These are phyloP conservation scores for Hypselothyrea guttata DNA, from an alignment of 2,888 invertebrate genomes.

Conservation along the genomic window DNA sequence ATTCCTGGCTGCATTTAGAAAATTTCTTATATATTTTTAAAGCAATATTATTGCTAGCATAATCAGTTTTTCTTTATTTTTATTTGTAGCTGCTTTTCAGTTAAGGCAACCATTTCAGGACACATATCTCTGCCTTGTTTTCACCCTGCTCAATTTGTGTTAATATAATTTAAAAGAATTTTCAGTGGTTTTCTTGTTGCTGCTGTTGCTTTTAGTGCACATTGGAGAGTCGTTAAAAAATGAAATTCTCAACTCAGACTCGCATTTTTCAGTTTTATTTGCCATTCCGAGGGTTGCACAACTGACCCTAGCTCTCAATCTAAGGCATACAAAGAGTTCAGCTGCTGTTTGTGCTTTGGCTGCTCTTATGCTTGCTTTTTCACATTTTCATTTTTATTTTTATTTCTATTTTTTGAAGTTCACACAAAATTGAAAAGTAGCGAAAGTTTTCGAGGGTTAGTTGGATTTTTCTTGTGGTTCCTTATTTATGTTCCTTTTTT, in stretches of 20 bases:
- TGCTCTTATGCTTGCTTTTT: conserved; percentile 6
- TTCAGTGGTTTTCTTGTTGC: conserved; percentile 23
- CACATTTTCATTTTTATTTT: conserved; percentile 3
- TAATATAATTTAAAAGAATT: conserved; percentile 73
- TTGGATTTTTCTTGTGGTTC: conserved; percentile 42
- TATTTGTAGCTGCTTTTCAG: no score
- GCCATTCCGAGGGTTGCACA: conserved; percentile 50
- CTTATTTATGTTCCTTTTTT: conserved; percentile 31
- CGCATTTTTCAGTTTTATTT: conserved; percentile 47
- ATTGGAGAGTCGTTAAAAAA: conserved; percentile 76
- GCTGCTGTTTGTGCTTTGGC: conserved; percentile 13
- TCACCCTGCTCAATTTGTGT: conserved; percentile 48
- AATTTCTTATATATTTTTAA: no score
- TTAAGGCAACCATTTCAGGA: conserved; percentile 14
- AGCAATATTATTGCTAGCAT: no score
- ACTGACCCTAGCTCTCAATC: not conserved
- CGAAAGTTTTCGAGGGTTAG: conserved; percentile 68
- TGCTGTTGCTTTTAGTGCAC: conserved; percentile 63
- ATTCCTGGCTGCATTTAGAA: no score
- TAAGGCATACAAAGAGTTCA: conserved; percentile 11
- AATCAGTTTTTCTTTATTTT: no score
- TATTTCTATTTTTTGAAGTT: conserved; percentile 41
- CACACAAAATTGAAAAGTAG: conserved; percentile 65
- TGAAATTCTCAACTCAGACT: conserved; percentile 31
- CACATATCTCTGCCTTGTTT: not conserved